Conservation (phyloP, 1,140 invertebrate genomes). For the Drosophila watanabei region DNA sequence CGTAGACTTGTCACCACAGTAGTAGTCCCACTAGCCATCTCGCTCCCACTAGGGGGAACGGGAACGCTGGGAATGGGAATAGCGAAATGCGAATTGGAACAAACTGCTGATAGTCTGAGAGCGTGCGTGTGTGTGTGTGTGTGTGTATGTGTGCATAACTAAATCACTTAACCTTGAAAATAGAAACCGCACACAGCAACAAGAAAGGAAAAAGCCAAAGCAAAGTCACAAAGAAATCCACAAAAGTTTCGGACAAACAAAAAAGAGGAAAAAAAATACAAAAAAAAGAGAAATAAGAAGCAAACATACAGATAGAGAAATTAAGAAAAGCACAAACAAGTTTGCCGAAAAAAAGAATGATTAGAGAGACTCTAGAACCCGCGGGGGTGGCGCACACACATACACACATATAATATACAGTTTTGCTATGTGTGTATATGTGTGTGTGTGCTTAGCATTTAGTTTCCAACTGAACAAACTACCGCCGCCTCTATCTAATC, state of each 20-base stretch:
- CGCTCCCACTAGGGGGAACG: not conserved
- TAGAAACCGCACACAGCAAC: slow-evolving; percentile 67
- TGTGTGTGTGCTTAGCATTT: slow-evolving; percentile 12
- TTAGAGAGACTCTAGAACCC: slow-evolving; percentile 1
- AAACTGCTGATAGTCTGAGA: slow-evolving; percentile 10
- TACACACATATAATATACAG: not conserved
- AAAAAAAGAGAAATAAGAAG: slow-evolving; percentile 25
- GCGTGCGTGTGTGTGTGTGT: slow-evolving; percentile 15
- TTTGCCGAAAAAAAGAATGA: slow-evolving; percentile 22
- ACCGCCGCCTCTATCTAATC: slow-evolving; percentile 73
- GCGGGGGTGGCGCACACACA: slow-evolving; percentile 17
- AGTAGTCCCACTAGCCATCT: not conserved
- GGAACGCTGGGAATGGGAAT: not conserved
- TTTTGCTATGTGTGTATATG: not conserved
- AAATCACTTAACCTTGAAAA: slow-evolving; percentile 82
- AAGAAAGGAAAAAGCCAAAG: slow-evolving; percentile 33
- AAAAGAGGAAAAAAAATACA: slow-evolving; percentile 21
- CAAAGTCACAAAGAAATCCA: slow-evolving; percentile 41
- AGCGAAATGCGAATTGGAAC: slow-evolving; percentile 1
- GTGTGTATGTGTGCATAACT: slow-evolving; percentile 52
- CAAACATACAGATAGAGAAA: slow-evolving; percentile 11
- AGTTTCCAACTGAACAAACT: slow-evolving; percentile 79
- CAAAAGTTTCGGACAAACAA: slow-evolving; percentile 46
- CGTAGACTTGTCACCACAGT: slow-evolving; percentile 34
- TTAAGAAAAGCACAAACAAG: slow-evolving; percentile 38